phyloP scores from a whole-genome alignment of 2,888 invertebrate species.

The Nebria brevicollis region DNA sequence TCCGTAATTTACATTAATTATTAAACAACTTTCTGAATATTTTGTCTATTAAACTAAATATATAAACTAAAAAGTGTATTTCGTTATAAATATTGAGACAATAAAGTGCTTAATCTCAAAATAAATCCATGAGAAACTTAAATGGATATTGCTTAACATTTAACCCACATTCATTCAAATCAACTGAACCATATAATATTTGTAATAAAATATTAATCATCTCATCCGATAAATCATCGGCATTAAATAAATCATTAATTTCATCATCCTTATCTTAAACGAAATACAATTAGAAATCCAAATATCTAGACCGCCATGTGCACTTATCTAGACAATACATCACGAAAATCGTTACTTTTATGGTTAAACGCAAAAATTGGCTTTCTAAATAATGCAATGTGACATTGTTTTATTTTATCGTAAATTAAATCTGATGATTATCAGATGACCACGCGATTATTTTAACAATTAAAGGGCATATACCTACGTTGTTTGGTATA shows the following conservation, averaged over 20 bases:
- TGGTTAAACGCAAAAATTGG: neutral
- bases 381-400: neutral
- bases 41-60: no score
- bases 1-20: no score
- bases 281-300: neutral
- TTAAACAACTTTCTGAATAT: no score
- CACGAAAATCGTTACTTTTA: neutral
- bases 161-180: neutral
- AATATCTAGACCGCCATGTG: neutral
- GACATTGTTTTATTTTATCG: neutral
- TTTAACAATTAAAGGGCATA: neutral
- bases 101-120: neutral
- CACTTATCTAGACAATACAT: neutral
- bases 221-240: neutral
- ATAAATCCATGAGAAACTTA: neutral
- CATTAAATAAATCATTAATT: neutral
- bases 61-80: neutral
- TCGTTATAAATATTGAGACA: neutral
- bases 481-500: neutral
- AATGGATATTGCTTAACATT: neutral
- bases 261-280: neutral
- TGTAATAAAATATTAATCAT: neutral
- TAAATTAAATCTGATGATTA: slow-evolving; percentile 1
- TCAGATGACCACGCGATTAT: neutral
- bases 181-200: slow-evolving; percentile 1